These are phyloP conservation scores for Xyrichtys novacula DNA, from an alignment of 2,797 vertebrate genomes.

Conservation along the genomic window DNA sequence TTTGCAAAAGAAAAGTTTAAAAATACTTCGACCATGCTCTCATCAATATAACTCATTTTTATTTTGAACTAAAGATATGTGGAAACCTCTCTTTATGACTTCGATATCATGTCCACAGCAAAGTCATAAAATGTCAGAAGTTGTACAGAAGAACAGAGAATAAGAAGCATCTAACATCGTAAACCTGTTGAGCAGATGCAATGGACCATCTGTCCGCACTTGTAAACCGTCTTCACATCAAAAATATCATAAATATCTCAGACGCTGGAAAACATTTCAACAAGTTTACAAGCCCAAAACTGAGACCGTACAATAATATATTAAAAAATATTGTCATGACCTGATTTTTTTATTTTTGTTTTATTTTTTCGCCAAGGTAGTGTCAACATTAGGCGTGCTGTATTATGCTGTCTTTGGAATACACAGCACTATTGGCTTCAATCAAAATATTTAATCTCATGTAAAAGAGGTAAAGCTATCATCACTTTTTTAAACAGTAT, in stretches of 20 bases:
- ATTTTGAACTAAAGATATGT: background rate
- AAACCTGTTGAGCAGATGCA: conserved; percentile 41
- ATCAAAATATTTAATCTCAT: conserved; percentile 9
- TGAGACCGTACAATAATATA: background rate
- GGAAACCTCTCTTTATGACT: background rate
- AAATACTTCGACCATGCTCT: background rate
- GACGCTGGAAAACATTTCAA: conserved; percentile 43
- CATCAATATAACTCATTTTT: fast-evolving
- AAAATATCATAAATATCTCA: conserved; percentile 50
- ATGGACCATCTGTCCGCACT: conserved; percentile 36
- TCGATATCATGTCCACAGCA: background rate
- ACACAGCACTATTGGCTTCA: background rate
- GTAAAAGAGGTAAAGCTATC: conserved; percentile 1
- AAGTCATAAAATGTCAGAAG: conserved; percentile 2
- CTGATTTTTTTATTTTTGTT: background rate
- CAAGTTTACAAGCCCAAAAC: conserved; percentile 28
- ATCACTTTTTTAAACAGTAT: background rate
- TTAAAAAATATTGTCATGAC: conserved; percentile 1
- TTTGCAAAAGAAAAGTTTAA: background rate
- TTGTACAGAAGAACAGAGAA: conserved; percentile 8
- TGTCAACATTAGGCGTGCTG: conserved; percentile 3
- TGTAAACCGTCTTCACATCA: conserved; percentile 30
- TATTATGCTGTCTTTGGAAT: conserved; percentile 7
- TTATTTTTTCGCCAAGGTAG: conserved; percentile 16
- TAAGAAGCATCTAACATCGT: conserved; percentile 9